These are phyloP conservation scores for Teleogryllus occipitalis DNA, from an alignment of 1,140 invertebrate species.

Conservation along the genomic window DNA sequence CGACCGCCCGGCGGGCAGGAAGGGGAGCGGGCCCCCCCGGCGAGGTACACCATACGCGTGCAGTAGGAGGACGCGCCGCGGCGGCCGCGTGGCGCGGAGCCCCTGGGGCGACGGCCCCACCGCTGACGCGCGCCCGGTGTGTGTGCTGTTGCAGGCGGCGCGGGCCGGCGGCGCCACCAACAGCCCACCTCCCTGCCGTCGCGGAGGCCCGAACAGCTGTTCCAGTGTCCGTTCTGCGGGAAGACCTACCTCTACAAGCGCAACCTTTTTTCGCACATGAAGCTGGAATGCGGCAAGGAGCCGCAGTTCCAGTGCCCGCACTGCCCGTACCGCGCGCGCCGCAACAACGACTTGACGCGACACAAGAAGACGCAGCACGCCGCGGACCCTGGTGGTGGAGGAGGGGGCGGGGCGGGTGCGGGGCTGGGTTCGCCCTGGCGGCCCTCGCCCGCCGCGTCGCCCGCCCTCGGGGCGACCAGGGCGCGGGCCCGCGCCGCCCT, in stretches of 20 bases:
- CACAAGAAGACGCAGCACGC: constrained; percentile 12
- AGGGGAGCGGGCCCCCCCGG: too few species aligned
- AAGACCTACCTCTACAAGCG: background rate
- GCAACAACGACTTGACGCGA: constrained; percentile 19
- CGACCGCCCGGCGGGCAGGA: too few species aligned
- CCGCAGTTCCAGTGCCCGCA: constrained; percentile 32
- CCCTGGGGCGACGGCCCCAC: too few species aligned
- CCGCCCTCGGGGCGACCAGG: too few species aligned
- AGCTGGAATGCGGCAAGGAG: constrained; percentile 46
- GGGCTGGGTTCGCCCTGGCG: background rate
- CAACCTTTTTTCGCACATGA: constrained; percentile 37
- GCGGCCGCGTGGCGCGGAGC: too few species aligned
- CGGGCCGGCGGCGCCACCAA: too few species aligned
- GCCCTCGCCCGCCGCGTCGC: too few species aligned
- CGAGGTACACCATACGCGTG: too few species aligned
- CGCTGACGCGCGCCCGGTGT: too few species aligned
- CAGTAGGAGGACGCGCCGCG: too few species aligned
- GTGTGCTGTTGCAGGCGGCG: too few species aligned
- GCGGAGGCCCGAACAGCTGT: background rate
- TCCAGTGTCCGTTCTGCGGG: background rate
- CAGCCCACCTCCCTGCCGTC: background rate
- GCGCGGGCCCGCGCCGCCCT: too few species aligned
- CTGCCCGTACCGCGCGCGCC: constrained; percentile 26
- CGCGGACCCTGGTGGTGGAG: background rate
- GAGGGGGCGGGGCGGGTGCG: constrained; percentile 20